Conservation (phyloP, 1,140 invertebrate genomes). For the Orchesella cincta region DNA sequence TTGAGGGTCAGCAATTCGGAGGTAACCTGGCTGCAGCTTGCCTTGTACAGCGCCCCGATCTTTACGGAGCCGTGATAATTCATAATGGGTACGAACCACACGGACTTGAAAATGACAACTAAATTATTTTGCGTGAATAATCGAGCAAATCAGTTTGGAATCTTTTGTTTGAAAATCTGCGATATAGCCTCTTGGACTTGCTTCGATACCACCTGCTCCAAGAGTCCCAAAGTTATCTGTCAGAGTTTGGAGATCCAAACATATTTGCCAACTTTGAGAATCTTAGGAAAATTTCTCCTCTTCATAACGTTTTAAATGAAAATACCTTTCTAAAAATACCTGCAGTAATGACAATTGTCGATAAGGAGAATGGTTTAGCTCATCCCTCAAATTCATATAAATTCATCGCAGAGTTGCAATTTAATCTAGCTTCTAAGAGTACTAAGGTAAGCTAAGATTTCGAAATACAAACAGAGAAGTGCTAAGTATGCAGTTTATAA, state of each 20-base stretch:
- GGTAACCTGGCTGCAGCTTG: conserved; percentile 76
- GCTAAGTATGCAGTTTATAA: too few relatives aligned
- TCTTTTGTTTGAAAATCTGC: conserved; percentile 54
- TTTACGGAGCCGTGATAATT: conserved; percentile 86
- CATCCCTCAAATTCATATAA: conserved; percentile 95
- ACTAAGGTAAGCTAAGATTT: conserved; percentile 61
- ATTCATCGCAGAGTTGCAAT: conserved; percentile 87
- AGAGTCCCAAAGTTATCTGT: conserved; percentile 89
- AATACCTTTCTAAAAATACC: conserved; percentile 36
- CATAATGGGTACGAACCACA: conserved; percentile 77
- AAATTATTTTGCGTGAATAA: too few relatives aligned
- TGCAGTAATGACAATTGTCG: conserved; percentile 76
- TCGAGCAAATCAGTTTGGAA: neutral
- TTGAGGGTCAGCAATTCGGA: conserved; percentile 69
- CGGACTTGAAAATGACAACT: neutral
- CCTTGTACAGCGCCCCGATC: conserved; percentile 90
- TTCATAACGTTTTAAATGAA: conserved; percentile 86
- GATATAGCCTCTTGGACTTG: conserved; percentile 89
- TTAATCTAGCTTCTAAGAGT: conserved; percentile 65
- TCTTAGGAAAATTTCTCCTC: conserved; percentile 87
- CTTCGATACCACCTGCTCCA: conserved; percentile 97
- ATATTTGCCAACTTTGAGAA: conserved; percentile 84
- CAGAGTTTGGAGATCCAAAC: conserved; percentile 93
- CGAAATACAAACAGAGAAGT: neutral
- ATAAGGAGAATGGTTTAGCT: conserved; percentile 65